Conservation (phyloP, 2,797 vertebrate species). For the Melanotaenia parkinsoni region DNA sequence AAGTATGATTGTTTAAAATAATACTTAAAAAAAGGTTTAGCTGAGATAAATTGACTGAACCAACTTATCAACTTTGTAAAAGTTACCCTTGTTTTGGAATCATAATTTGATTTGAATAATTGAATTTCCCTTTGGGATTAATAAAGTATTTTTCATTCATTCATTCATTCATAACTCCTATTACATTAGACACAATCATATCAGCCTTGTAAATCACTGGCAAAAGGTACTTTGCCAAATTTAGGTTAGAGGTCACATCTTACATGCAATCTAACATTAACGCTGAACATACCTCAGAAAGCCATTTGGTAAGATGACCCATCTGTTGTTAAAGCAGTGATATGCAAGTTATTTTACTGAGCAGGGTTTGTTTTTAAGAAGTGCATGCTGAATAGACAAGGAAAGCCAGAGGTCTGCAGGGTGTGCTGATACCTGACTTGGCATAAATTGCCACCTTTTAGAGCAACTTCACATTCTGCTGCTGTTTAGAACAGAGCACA, state of each 20-base stretch:
- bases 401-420: constrained; percentile 14
- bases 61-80: not conserved
- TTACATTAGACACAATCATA: not conserved
- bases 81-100: not conserved
- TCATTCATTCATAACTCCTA: not conserved
- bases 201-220: not conserved
- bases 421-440: constrained; percentile 52
- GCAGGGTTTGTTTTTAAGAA: constrained; percentile 8
- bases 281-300: not conserved
- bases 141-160: no score
- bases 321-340: constrained; percentile 11
- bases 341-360: constrained; percentile 23
- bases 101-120: no score
- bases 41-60: not conserved
- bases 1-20: not conserved
- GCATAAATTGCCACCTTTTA: constrained; percentile 62
- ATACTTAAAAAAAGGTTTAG: not conserved
- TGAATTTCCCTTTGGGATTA: no score
- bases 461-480: constrained; percentile 40
- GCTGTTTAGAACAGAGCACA: constrained; percentile 39
- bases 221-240: not conserved
- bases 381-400: constrained; percentile 15
- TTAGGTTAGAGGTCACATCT: not conserved
- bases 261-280: constrained; percentile 1
- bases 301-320: constrained; percentile 11